Evolutionary conservation across 1,140 invertebrate species (phyloP).

Genomic region (Orchesella cincta): DNA sequence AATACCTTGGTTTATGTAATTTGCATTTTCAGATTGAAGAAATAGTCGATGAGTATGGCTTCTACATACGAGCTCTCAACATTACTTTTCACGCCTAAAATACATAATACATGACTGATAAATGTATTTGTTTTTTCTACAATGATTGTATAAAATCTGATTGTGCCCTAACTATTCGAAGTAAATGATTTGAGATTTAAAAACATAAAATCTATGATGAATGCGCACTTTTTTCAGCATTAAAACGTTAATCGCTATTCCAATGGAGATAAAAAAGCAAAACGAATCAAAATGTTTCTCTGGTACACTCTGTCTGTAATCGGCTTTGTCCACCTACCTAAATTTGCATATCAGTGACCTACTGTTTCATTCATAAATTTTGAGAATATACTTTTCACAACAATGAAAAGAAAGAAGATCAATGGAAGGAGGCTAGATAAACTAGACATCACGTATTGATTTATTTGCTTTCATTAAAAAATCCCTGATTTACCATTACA

Average conservation of each 20-base stretch:
- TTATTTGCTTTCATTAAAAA: too few relatives aligned
- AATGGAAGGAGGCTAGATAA: too few relatives aligned
- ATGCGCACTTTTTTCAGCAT: neutral
- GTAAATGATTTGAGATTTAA: neutral
- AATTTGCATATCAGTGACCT: too few relatives aligned
- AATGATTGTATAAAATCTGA: neutral
- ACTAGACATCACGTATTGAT: too few relatives aligned
- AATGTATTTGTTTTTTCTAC: neutral
- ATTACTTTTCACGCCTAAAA: slow-evolving; percentile 1
- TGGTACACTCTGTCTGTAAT: too few relatives aligned
- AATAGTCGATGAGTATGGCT: slow-evolving; percentile 9
- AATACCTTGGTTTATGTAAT: neutral
- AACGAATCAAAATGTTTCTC: too few relatives aligned
- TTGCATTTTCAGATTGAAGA: slow-evolving; percentile 11
- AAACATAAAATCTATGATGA: neutral
- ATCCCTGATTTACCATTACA: too few relatives aligned
- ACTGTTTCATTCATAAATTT: too few relatives aligned
- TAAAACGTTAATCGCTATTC: neutral
- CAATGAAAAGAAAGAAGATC: too few relatives aligned
- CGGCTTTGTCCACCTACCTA: too few relatives aligned
- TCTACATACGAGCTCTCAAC: neutral
- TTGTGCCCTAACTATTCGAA: neutral
- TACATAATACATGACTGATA: neutral
- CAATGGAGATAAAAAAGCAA: too few relatives aligned
- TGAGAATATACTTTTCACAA: too few relatives aligned